phyloP scores from a whole-genome alignment of 2,113 vertebrate species.

The Sander lucioperca region DNA sequence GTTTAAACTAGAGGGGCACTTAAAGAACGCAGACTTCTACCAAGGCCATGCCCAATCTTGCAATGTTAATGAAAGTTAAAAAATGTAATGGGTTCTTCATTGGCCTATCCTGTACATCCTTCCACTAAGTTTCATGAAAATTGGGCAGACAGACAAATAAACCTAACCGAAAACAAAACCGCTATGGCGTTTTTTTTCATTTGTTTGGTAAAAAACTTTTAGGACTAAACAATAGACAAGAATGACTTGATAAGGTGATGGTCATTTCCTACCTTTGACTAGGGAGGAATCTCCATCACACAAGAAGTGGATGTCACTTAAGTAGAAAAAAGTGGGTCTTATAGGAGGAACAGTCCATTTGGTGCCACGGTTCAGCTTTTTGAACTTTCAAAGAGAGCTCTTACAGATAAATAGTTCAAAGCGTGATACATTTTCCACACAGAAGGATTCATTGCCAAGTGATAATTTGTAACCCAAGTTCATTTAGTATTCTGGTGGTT shows the following conservation, averaged over 20 bases:
- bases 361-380: slow-evolving; percentile 18
- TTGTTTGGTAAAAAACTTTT: background rate
- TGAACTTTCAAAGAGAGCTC: slow-evolving; percentile 20
- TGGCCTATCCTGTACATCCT: too few relatives aligned
- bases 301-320: background rate
- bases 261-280: background rate
- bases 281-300: background rate
- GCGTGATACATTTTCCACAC: slow-evolving; percentile 2
- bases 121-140: too few relatives aligned
- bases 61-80: too few relatives aligned
- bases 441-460: slow-evolving; percentile 24
- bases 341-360: slow-evolving; percentile 18
- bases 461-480: slow-evolving; percentile 40
- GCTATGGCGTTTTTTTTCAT: background rate
- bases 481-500: slow-evolving; percentile 27
- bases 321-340: background rate
- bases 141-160: too few relatives aligned
- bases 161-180: too few relatives aligned
- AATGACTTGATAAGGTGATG: background rate
- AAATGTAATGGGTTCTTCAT: too few relatives aligned
- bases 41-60: too few relatives aligned
- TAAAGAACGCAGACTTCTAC: too few relatives aligned
- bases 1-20: too few relatives aligned
- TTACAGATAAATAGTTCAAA: slow-evolving; percentile 20
- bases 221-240: background rate